These are phyloP conservation scores for Elaphurus davidianus DNA, from an alignment of 2,113 vertebrate genomes.

Conservation along the genomic window DNA sequence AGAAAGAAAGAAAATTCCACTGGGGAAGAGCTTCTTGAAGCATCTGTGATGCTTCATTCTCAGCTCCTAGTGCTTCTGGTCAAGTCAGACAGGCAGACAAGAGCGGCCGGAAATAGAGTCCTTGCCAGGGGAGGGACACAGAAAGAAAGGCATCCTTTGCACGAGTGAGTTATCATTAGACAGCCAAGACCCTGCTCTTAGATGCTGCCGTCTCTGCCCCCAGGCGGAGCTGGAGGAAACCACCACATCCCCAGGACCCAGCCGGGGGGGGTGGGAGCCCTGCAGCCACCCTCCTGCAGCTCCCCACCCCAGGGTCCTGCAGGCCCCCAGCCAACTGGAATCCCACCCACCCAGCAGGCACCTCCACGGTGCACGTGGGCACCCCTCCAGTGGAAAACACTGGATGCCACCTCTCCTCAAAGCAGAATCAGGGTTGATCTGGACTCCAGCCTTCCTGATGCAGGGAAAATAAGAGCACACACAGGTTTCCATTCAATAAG, in stretches of 20 bases:
- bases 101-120: neutral
- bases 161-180: neutral
- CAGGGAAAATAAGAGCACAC: neutral
- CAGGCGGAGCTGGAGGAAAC: neutral
- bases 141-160: neutral
- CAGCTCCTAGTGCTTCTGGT: neutral
- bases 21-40: neutral
- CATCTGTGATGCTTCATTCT: neutral
- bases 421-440: neutral
- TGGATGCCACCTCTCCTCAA: neutral
- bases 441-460: neutral
- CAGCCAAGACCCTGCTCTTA: neutral
- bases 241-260: neutral
- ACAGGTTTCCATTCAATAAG: neutral
- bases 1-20: neutral
- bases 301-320: neutral
- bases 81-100: neutral
- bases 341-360: neutral
- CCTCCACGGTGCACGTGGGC: neutral
- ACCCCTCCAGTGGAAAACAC: neutral
- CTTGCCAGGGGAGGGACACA: too few relatives aligned
- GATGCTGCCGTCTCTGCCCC: neutral
- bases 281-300: neutral
- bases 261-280: neutral
- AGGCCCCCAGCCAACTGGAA: neutral